Conservation (phyloP, 2,113 vertebrate genomes). For the Gnathonemus echidnorhynchus region DNA sequence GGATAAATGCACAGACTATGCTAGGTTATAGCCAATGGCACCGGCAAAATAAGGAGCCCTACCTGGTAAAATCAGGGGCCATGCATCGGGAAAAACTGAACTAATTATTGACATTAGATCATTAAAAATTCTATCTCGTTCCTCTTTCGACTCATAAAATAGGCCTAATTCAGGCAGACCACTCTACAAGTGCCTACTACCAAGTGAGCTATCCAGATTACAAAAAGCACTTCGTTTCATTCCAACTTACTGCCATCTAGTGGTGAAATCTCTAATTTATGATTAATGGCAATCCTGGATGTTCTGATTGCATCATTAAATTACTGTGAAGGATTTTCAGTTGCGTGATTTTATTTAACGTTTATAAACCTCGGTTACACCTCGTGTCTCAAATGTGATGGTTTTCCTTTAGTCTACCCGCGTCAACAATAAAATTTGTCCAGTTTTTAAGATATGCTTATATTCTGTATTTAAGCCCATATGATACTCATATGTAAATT, state of each 20-base stretch:
- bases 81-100: neutral
- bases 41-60: neutral
- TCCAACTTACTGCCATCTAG: neutral
- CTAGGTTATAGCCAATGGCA: neutral
- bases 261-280: neutral
- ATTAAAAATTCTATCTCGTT: neutral
- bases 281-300: neutral
- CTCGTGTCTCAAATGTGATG: neutral
- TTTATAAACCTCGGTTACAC: neutral
- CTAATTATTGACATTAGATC: neutral
- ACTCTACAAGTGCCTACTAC: neutral
- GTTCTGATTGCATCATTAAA: neutral
- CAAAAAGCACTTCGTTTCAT: neutral
- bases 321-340: neutral
- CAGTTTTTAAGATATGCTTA: neutral
- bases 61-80: neutral
- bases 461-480: neutral
- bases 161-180: neutral
- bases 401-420: neutral
- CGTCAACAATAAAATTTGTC: neutral
- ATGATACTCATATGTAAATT: neutral
- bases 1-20: neutral
- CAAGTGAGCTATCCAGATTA: neutral
- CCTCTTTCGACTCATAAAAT: neutral
- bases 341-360: neutral